phyloP scores from a whole-genome alignment of 2,888 invertebrate genomes.

The Ctena decussata region DNA sequence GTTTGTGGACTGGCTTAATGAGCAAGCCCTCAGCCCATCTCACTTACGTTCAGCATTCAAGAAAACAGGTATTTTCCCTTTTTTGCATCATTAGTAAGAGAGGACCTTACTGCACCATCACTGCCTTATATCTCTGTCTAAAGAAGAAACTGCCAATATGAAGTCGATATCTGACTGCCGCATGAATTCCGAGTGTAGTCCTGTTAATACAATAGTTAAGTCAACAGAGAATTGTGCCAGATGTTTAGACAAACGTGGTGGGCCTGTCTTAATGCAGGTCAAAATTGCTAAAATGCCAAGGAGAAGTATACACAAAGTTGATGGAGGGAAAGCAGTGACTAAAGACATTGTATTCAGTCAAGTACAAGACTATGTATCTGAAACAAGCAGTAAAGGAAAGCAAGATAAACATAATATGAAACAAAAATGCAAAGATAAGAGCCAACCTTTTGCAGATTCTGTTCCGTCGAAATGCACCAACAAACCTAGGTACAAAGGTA shows the following conservation, averaged over 20 bases:
- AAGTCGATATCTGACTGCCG: no score
- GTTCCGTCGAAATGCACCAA: background rate
- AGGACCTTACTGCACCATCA: background rate
- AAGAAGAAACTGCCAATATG: no score
- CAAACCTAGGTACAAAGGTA: background rate
- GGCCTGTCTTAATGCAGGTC: background rate
- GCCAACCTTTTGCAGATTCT: background rate
- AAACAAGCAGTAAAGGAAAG: background rate
- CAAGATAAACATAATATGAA: background rate
- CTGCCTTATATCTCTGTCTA: background rate
- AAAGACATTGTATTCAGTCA: background rate
- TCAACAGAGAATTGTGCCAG: background rate
- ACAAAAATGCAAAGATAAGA: background rate
- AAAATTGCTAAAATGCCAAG: background rate
- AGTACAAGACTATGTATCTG: background rate
- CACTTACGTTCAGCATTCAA: no score
- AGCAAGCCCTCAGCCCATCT: no score
- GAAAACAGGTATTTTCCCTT: no score
- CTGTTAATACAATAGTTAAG: no score
- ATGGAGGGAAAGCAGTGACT: background rate
- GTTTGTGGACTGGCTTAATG: no score
- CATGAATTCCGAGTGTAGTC: background rate
- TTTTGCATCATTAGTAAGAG: no score
- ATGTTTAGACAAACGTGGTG: background rate
- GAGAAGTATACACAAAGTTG: background rate